Evolutionary conservation across 2,888 invertebrate genomes (phyloP).

Genomic region (Molorchus minor): DNA sequence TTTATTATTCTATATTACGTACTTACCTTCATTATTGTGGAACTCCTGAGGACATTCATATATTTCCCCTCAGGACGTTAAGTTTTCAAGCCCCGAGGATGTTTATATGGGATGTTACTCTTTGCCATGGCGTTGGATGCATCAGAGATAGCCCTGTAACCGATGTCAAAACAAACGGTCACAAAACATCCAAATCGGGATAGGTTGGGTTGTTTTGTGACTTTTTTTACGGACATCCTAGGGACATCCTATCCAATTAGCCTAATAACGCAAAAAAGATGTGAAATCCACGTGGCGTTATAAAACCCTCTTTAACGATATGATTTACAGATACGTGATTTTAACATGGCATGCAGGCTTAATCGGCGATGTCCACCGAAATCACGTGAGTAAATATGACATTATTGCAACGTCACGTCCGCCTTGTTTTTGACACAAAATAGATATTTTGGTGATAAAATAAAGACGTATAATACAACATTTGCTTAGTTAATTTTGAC

Average conservation of each 20-base stretch:
- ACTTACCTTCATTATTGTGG: no score
- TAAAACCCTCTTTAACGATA: background rate
- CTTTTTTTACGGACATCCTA: no score
- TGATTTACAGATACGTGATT: background rate
- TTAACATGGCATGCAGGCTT: background rate
- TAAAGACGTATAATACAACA: background rate
- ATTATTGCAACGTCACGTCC: background rate
- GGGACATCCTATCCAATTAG: background rate
- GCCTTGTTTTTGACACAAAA: background rate
- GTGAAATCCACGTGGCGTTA: background rate
- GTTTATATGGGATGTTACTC: no score
- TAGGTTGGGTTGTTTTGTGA: no score
- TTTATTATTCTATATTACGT: no score
- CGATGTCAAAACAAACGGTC: no score
- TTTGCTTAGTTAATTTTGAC: background rate
- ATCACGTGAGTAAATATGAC: background rate
- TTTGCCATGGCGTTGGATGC: no score
- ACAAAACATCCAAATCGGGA: no score
- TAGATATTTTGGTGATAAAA: background rate
- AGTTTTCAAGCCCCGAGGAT: no score
- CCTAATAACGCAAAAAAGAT: slow-evolving; percentile 1
- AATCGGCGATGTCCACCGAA: background rate
- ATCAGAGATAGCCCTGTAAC: no score
- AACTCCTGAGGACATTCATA: no score
- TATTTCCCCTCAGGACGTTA: no score